A percentile compares a stretch with the other conserved stretches of the same genome.
Conservation (phyloP, 2,113 vertebrate species). For the Cichladusa arquata region DNA sequence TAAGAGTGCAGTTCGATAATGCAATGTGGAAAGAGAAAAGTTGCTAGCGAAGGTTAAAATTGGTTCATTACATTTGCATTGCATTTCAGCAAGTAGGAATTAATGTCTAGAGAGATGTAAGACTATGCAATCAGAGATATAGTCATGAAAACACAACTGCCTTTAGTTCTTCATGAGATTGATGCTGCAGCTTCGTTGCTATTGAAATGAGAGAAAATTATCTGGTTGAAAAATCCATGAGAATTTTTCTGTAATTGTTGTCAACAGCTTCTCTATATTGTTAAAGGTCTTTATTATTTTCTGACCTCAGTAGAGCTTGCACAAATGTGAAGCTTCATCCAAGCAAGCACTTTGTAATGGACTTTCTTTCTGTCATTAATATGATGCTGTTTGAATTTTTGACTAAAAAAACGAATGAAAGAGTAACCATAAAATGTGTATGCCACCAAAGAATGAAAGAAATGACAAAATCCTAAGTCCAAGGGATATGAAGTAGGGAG, state of each 20-base stretch:
- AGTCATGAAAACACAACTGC: not conserved
- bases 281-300: not conserved
- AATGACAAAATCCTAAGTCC: not conserved
- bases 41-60: not conserved
- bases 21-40: not conserved
- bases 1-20: not conserved
- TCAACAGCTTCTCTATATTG: not conserved
- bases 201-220: not conserved
- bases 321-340: not conserved
- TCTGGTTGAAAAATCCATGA: not conserved
- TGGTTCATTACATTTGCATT: not conserved
- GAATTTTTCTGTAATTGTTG: not conserved
- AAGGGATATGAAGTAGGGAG: not conserved
- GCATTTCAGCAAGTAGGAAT: not conserved
- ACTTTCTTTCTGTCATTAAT: not conserved
- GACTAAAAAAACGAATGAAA: not conserved
- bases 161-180: not conserved
- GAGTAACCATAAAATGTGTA: not conserved
- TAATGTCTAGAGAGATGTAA: not conserved
- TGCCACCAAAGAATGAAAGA: not conserved
- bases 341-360: not conserved
- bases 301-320: not conserved
- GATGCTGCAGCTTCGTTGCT: not conserved
- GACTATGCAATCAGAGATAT: not conserved
- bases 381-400: not conserved